Base-by-base conservation (phyloP, 2,888 invertebrate genomes). In the Allacma fusca region DNA sequence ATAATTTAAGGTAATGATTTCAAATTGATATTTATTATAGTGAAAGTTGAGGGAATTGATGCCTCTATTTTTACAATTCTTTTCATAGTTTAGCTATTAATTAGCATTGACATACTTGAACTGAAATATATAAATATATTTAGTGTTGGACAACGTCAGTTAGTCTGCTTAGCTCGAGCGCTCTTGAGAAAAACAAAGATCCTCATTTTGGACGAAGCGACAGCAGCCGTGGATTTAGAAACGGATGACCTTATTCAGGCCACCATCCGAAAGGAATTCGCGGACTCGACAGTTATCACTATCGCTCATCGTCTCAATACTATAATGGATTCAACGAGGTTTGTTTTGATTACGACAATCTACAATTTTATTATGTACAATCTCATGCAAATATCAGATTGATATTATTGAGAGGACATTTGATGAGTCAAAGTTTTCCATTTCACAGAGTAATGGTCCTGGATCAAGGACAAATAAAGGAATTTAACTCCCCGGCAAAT, bases 281-380 rank as follows among this genome's bases (percentile, higher is more conserved):
- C 90, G 79, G 90, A 93, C 80, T 94, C 94, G 87, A 96, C 96
- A 4, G 93, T 96, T 73, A 90, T 97, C 29, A 96, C 96, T 0
- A 96, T 97, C 86, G 96, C 96, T 50, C 96, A 97, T 88, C 91
- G 96, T 21, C 90, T 97, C 80, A 96, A 96, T 87, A 97, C 96
- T 26, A 95, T 97, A 84, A 90, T 96, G 90, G 95, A 96, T 88
- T 94, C 93, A 43, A 93, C 94, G 85, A 91, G 88, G 89, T 89
- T 85, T 80, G 65, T 28, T 28, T 34, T 9, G 4, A 4, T 50
- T 50, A 50, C 4, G 4, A 9, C n/a, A 4, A 9, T 1, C 4
- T 19, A 16, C 16, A 50, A 12, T 50, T 16, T 50, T 5, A 9
- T 70, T 16, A 16, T 71, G 26, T 1, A 70, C 0, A 19, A 70